Base-by-base conservation (phyloP, 2,888 invertebrate genomes). In the Polyommatus iphigenia region DNA sequence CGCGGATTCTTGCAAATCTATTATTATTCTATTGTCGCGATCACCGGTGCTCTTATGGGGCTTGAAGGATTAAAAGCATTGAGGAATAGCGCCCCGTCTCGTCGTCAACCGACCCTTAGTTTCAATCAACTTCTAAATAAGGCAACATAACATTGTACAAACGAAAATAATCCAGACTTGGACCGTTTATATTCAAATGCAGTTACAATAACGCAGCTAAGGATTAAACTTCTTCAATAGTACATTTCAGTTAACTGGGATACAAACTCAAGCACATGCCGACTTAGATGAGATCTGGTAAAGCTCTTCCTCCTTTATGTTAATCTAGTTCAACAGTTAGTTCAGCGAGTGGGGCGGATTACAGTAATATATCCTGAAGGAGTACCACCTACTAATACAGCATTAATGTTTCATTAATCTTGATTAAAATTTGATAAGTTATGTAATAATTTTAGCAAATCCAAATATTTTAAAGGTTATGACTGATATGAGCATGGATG, bases 281-380 rank as follows among this genome's bases (percentile, higher is more conserved):
- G 77, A 73, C 71, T 57, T 59, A 78, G 77, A 78, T 78, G 77
- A 78, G 77, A 78, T 78, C 77, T 78, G 71, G 54, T 72, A 73
- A 73, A 78, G 77, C 77, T 73, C 72, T 73, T 73, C 72, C 77
- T 73, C 77, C 75, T 75, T 75, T 78, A 78, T 78, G 77, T 78
- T 78, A 78, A 78, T 78, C 77, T 73, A 78, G 77, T 78, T 78
- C 77, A 78, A 78, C 77, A 78, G 77, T 78, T 78, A 78, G 77
- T 78, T 78, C 73, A 78, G 77, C 57, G 41, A 78, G 77, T 50
- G 76, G 57, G 57, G 77, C 77, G 77, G 78, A 78, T 78, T 73
- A 78, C 73, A 59, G 59, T 41, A 59, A 36, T 78, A 78, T 78
- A 78, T 73, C 78, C 62, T 41, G 73, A 73, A 41, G 77, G 57